These are phyloP conservation scores for Sylvilagus bachmani DNA, from an alignment of 2,113 vertebrate genomes.

Conservation along the genomic window DNA sequence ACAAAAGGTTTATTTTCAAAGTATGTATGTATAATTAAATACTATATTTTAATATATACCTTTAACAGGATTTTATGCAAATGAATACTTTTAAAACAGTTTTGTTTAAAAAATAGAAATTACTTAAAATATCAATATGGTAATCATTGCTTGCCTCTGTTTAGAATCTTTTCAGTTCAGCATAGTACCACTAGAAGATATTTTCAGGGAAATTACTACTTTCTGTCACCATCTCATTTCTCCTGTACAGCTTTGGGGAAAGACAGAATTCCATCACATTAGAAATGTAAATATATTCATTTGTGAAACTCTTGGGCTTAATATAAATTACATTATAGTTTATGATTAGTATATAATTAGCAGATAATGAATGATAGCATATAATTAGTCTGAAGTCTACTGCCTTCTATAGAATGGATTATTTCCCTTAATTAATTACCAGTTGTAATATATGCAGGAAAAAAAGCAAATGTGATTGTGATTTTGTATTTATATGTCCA, in stretches of 20 bases:
- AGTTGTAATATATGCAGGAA: not conserved
- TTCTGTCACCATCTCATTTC: not conserved
- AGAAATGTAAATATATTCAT: not conserved
- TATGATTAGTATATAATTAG: not conserved
- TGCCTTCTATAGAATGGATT: not conserved
- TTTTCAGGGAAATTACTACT: not conserved
- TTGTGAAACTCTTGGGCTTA: not conserved
- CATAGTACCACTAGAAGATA: not conserved
- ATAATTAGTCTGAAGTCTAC: not conserved
- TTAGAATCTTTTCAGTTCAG: not conserved
- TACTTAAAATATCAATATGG: not conserved
- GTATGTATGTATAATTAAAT: not conserved
- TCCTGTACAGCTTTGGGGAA: not conserved
- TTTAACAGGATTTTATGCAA: not conserved
- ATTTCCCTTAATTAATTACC: not conserved
- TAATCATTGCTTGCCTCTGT: not conserved
- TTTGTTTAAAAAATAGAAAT: not conserved
- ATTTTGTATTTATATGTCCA: not conserved
- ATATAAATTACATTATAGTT: not conserved
- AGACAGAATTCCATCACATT: not conserved
- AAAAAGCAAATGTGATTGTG: not conserved
- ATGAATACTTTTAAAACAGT: not conserved
- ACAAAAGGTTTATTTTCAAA: not conserved
- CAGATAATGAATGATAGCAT: not conserved
- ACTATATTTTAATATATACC: not conserved